Evolutionary conservation across 2,888 invertebrate genomes (phyloP).

Genomic region (Rotaria socialis): DNA sequence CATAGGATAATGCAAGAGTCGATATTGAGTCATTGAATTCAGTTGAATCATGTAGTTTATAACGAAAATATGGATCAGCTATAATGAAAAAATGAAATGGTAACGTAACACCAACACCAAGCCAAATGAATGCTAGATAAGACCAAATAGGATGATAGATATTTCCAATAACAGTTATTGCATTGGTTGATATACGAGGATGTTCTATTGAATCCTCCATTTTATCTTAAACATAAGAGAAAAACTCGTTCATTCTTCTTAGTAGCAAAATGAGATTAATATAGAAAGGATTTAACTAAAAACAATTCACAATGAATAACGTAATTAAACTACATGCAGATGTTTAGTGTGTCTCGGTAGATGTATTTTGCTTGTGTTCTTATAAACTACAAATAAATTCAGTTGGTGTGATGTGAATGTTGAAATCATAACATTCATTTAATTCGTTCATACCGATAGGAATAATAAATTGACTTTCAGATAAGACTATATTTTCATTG

Average conservation of each 20-base stretch:
- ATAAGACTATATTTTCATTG: not conserved
- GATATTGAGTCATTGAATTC: not conserved
- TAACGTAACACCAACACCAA: not conserved
- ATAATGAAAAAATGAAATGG: not conserved
- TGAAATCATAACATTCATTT: too few relatives aligned
- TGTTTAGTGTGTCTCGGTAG: too few relatives aligned
- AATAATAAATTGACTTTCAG: too few relatives aligned
- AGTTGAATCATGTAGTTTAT: not conserved
- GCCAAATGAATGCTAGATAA: not conserved
- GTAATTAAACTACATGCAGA: too few relatives aligned
- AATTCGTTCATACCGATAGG: too few relatives aligned
- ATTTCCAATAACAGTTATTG: not conserved
- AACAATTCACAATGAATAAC: too few relatives aligned
- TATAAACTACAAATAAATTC: too few relatives aligned
- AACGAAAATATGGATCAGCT: not conserved
- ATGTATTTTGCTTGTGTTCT: too few relatives aligned
- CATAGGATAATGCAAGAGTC: not conserved
- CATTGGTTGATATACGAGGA: not conserved
- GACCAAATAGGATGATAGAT: not conserved
- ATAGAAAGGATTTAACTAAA: too few relatives aligned
- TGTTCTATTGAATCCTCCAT: not conserved
- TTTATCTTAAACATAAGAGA: not conserved
- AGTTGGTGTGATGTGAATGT: too few relatives aligned
- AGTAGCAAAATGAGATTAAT: too few relatives aligned
- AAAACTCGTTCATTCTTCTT: too few relatives aligned